Evolutionary conservation across 2,113 vertebrate genomes (phyloP).

Genomic region (Helogale parvula): DNA sequence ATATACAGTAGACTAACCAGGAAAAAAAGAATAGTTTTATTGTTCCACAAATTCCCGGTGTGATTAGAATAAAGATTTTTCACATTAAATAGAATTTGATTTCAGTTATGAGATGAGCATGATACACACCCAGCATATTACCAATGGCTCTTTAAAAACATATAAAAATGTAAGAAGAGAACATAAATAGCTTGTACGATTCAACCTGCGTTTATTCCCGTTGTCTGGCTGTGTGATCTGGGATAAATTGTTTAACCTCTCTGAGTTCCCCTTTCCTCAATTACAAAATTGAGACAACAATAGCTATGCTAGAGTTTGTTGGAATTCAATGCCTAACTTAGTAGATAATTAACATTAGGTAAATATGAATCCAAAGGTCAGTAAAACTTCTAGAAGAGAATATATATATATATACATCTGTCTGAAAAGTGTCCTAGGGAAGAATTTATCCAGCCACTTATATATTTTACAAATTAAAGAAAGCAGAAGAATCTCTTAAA

Average conservation of each 20-base stretch:
- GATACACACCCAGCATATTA: neutral
- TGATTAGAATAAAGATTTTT: conserved; percentile 29
- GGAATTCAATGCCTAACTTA: neutral
- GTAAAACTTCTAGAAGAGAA: conserved; percentile 47
- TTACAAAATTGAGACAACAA: conserved; percentile 3
- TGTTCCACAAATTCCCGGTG: neutral
- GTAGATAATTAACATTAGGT: neutral
- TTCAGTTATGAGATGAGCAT: neutral
- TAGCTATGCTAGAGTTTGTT: neutral
- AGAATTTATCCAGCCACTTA: conserved; percentile 55
- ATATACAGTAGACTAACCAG: neutral
- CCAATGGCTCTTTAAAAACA: neutral
- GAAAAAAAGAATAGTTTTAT: neutral
- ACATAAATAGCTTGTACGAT: neutral
- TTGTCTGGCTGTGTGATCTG: neutral
- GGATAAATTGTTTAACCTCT: conserved; percentile 17
- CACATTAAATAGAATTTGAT: neutral
- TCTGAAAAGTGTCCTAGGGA: conserved; percentile 53
- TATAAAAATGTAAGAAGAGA: neutral
- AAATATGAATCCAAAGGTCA: conserved; percentile 57
- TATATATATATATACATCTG: neutral
- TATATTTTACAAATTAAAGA: conserved; percentile 35
- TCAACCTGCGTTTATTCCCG: neutral
- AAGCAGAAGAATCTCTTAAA: conserved; percentile 69
- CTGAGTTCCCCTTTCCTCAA: neutral